Evolutionary conservation across 2,113 vertebrate genomes (phyloP).

Genomic region (Capreolus pygargus): DNA sequence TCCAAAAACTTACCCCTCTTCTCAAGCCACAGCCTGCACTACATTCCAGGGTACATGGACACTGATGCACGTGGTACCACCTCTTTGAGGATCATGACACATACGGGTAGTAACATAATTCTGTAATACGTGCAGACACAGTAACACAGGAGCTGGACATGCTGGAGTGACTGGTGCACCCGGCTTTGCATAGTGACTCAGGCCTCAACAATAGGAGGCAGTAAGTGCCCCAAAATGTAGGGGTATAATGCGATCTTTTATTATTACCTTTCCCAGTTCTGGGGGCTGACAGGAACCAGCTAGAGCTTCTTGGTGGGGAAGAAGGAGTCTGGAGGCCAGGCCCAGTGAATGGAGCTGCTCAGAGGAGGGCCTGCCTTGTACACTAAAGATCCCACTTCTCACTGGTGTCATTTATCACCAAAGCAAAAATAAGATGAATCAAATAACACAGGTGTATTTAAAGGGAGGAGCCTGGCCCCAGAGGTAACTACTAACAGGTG

Average conservation of each 20-base stretch:
- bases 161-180: background rate
- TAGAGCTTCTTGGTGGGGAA: background rate
- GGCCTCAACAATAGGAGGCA: background rate
- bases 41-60: background rate
- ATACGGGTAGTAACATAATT: too few relatives aligned
- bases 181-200: background rate
- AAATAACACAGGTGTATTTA: background rate
- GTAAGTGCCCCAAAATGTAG: background rate
- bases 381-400: background rate
- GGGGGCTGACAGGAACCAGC: background rate
- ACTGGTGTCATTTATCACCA: background rate
- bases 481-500: background rate
- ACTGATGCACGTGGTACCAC: fast-evolving
- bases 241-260: background rate
- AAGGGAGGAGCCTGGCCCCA: background rate
- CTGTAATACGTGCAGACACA: background rate
- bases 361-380: background rate
- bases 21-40: background rate
- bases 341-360: too few relatives aligned
- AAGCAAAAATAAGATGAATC: background rate
- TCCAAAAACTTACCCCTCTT: background rate
- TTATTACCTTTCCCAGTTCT: background rate
- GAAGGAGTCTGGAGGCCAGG: background rate
- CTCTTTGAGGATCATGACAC: background rate
- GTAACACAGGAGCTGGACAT: fast-evolving